Percentiles rank a stretch among this genome's conserved stretches.
phyloP scores from a whole-genome alignment of 2,113 vertebrate species.

The Circaetus cinerascens region DNA sequence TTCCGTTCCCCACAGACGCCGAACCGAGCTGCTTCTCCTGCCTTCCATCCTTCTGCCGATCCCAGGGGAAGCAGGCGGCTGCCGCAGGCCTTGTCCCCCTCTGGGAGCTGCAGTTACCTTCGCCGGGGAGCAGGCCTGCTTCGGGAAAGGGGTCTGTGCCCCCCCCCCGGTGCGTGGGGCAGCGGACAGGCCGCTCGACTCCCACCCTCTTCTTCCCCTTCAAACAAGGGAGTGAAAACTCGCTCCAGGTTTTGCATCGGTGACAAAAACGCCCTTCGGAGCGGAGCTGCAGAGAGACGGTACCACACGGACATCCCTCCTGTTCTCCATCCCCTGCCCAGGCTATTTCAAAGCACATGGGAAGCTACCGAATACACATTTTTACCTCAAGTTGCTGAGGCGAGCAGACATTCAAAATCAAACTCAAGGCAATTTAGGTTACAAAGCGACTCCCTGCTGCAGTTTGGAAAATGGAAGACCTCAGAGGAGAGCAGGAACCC shows the following conservation, averaged over 20 bases:
- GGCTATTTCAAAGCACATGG: too few relatives aligned
- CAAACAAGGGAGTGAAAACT: rapidly evolving
- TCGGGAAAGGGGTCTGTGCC: not conserved
- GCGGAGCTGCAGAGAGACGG: not conserved
- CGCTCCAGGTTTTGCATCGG: rapidly evolving
- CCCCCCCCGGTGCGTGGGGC: rapidly evolving
- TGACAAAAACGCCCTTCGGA: rapidly evolving
- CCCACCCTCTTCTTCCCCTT: rapidly evolving
- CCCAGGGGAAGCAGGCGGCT: not conserved
- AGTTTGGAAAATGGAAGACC: not conserved
- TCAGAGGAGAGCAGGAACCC: not conserved
- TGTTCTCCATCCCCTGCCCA: rapidly evolving
- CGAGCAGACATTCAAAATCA: not conserved
- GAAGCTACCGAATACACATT: not conserved
- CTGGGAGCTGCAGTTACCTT: rapidly evolving
- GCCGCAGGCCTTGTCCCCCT: not conserved
- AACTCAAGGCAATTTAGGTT: not conserved
- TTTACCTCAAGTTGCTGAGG: rapidly evolving
- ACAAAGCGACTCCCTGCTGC: not conserved
- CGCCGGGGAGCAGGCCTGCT: not conserved
- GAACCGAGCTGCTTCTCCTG: too few relatives aligned
- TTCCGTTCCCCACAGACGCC: too few relatives aligned
- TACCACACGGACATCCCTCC: rapidly evolving
- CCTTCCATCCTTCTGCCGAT: rapidly evolving
- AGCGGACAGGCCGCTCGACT: too few relatives aligned